Evolutionary conservation across 2,113 vertebrate species (phyloP), one percentile per base, ranked within the genome.

Genomic region (Candoia aspera): DNA sequence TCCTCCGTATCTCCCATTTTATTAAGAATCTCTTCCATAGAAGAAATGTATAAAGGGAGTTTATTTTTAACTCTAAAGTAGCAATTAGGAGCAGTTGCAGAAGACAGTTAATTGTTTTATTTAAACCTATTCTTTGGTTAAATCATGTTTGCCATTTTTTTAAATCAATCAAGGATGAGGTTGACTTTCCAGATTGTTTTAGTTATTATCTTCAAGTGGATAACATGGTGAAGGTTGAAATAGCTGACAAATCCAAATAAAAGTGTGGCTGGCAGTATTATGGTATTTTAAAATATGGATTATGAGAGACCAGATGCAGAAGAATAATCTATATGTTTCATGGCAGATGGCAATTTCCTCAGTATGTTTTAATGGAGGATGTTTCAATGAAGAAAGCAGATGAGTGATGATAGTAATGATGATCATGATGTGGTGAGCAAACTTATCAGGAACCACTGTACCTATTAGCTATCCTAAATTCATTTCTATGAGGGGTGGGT

Each of bases 201-300:
- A 59, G 17, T 42, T 59, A 89, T 90, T 79, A 57, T 11, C 55
- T 90, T 86, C 90, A 62, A 92, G n/a, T 0, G 4, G 94, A 92
- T 68, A 95, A 86, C 26, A 87, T 90, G 92, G 93, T 90, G 37
- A 84, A 29, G 89, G 87, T 90, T 94, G 91, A 86, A 95, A 93
- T 89, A 95, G 94, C 92, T 94, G 94, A 93, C 68, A 92, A 95
- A 94, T 93, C 95, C 93, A 94, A 91, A 87, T 94, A 87, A 93
- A 96, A 91, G 12, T 79, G 0, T 54, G 23, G 89, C 86, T 93
- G 94, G 93, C 93, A 95, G 83, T 92, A 91, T 62, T 91, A 55
- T 3, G 0, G 92, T 37, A 33, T 93, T 58, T 93, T 73, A 73
- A 53, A 85, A 85, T 95, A 94, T 95, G 92, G 73, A 42, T 60